Conservation (phyloP, 1,140 invertebrate genomes). For the Drosophila kanapiae region DNA sequence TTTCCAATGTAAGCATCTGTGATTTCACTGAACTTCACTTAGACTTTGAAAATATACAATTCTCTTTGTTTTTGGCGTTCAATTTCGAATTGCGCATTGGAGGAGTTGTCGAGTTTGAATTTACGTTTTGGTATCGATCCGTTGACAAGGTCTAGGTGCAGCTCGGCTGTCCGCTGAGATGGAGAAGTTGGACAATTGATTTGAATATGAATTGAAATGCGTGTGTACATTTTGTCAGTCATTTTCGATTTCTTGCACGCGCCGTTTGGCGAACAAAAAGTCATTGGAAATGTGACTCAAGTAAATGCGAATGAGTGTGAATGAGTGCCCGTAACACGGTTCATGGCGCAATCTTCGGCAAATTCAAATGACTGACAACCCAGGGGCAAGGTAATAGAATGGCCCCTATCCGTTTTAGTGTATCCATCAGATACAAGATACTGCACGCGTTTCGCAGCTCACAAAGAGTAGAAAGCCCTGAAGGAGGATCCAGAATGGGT, state of each 20-base stretch:
- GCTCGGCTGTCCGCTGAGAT: slow-evolving; percentile 58
- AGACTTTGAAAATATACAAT: slow-evolving; percentile 47
- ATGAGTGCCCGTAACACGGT: slow-evolving; percentile 42
- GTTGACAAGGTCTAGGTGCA: slow-evolving; percentile 82
- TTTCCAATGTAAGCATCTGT: slow-evolving; percentile 36
- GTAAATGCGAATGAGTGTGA: slow-evolving; percentile 50
- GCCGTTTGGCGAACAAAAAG: slow-evolving; percentile 47
- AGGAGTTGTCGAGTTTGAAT: slow-evolving; percentile 35
- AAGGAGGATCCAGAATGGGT: neutral
- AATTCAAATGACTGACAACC: slow-evolving; percentile 52
- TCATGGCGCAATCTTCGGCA: slow-evolving; percentile 57
- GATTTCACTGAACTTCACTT: neutral
- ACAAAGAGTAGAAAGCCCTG: slow-evolving; percentile 30
- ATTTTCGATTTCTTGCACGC: slow-evolving; percentile 74
- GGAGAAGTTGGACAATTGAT: slow-evolving; percentile 70
- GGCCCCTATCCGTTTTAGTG: neutral
- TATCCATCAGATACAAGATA: slow-evolving; percentile 8
- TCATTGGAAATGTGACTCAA: slow-evolving; percentile 55
- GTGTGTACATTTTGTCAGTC: slow-evolving; percentile 42
- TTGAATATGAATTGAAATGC: slow-evolving; percentile 63
- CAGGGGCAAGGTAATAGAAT: slow-evolving; percentile 52
- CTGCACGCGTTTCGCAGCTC: slow-evolving; percentile 30
- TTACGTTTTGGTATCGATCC: slow-evolving; percentile 33
- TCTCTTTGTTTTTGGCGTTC: slow-evolving; percentile 70
- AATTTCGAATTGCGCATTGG: slow-evolving; percentile 51